Conservation (phyloP, 1,140 invertebrate genomes). For the Philotrypesis tridentata region DNA sequence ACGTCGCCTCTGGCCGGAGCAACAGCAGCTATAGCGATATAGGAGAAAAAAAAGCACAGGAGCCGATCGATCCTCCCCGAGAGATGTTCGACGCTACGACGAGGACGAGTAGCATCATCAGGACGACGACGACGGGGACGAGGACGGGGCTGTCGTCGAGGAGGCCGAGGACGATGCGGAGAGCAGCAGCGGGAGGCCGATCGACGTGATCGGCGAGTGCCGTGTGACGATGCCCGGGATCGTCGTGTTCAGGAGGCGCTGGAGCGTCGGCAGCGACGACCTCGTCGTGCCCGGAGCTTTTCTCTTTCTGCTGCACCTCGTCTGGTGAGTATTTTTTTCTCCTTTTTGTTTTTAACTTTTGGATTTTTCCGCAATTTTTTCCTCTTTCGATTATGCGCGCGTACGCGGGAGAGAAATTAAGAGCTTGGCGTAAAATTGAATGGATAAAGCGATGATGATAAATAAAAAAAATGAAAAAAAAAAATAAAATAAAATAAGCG, state of each 20-base stretch:
- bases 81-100: not conserved
- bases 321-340: conserved; percentile 79
- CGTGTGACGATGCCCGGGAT: conserved; percentile 84
- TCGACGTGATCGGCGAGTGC: not conserved
- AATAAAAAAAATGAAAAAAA: too few relatives aligned
- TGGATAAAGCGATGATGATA: too few relatives aligned
- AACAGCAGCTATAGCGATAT: too few relatives aligned
- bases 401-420: too few relatives aligned
- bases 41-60: too few relatives aligned
- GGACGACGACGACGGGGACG: not conserved
- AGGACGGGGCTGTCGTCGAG: not conserved
- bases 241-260: conserved; percentile 87
- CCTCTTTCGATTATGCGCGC: too few relatives aligned
- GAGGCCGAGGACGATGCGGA: not conserved
- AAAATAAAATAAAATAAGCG: too few relatives aligned
- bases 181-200: not conserved
- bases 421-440: too few relatives aligned
- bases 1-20: too few relatives aligned
- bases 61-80: not conserved
- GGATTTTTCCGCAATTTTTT: too few relatives aligned
- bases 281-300: conserved; percentile 88
- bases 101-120: not conserved
- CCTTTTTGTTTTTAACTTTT: conserved; percentile 15
- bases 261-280: conserved; percentile 93
- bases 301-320: conserved; percentile 83